Percentiles rank a stretch among this genome's conserved stretches.
Evolutionary conservation across 2,113 vertebrate species (phyloP).

Genomic region (Podiceps cristatus): DNA sequence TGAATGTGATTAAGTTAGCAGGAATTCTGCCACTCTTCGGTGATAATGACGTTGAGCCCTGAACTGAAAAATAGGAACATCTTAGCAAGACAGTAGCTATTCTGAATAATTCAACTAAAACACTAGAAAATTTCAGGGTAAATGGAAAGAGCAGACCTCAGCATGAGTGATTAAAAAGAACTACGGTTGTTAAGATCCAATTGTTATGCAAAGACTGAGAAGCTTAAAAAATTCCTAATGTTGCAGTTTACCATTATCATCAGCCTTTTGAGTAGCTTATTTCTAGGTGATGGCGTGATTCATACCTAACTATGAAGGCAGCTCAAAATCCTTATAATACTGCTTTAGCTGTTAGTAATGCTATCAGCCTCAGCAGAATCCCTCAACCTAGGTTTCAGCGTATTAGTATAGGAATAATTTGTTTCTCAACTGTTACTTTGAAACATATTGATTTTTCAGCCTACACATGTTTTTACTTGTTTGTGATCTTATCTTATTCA

Average conservation of each 20-base stretch:
- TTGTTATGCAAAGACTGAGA: neutral
- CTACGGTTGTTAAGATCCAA: neutral
- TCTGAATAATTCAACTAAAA: neutral
- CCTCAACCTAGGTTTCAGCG: neutral
- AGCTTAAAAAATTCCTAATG: neutral
- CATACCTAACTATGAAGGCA: neutral
- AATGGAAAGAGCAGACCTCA: neutral
- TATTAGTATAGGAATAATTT: constrained; percentile 13
- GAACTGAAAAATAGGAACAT: neutral
- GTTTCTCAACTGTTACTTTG: constrained; percentile 33
- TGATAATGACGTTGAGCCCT: neutral
- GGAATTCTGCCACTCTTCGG: neutral
- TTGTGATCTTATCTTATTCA: constrained; percentile 57
- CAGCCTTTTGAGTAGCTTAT: neutral
- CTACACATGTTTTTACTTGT: constrained; percentile 46
- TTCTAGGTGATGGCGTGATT: neutral
- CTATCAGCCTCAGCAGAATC: neutral
- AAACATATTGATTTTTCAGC: constrained; percentile 63
- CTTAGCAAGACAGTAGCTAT: neutral
- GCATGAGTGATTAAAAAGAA: neutral
- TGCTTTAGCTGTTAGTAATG: neutral
- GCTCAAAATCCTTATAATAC: neutral
- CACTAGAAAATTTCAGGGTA: neutral
- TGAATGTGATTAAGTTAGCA: constrained; percentile 35
- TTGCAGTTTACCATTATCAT: neutral